Base-by-base conservation (phyloP, 1,140 invertebrate species). In the Caenorhabditis elegans region DNA sequence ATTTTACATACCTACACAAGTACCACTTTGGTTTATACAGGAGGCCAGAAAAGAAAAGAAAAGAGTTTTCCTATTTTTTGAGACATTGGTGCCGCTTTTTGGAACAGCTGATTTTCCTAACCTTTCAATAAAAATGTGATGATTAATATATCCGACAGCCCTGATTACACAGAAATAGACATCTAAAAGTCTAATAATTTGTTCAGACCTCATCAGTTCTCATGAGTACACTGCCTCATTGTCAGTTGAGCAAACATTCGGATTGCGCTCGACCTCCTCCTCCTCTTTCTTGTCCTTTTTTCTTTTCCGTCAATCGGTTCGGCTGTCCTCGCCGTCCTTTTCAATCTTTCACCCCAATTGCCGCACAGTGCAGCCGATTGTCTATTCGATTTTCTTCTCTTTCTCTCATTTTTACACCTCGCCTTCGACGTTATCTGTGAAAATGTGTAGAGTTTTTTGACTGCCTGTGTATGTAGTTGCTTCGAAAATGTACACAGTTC, bases 191-290 rank as follows among this genome's bases (percentile, higher is more conserved):
- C 34, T 5, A 70, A 43, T 70, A 31, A 70, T 70, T 70, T 70
- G 60, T 70, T 39, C 34, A 36, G 60, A 70, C 60, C 26, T 43
- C 34, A 31, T 70, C 60, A 3, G 34, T 36, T 34, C 34, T 19
- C 31, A 70, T 70, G 60, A 70, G 60, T 70, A 70, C 31, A 70
- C 60, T 6, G 60, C 28, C 24, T 26, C 60, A n/a, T n/a, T n/a
- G n/a, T 70, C 60, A 70, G 60, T 70, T 70, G 34, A 34, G 28
- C 60, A 70, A 70, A 70, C 28, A 70, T 39, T 70, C 60, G 60
- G 34, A 70, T 70, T n/a, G 60, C 60, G 34, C 28, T 39, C 60
- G 60, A 70, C 60, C 60, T 39, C 34, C 60, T 70, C 34, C 34
- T 39, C 60, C 19, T 22, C 3, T 70, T 11, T 43, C n/a, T 60